Conservation (phyloP, 1,140 invertebrate species). For the Hylaeus anthracinus region DNA sequence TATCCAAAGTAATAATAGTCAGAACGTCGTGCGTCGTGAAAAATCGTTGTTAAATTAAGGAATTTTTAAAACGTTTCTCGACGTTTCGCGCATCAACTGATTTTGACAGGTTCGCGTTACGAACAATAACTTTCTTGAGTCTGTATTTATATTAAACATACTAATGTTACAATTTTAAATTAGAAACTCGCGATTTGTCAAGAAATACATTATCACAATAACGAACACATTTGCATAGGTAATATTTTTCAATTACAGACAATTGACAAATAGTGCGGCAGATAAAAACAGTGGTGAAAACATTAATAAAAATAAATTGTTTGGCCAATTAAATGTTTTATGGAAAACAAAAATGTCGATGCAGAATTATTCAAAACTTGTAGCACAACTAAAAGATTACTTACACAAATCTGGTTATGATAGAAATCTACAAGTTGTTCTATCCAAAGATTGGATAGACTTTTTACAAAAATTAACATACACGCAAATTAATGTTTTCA, state of each 20-base stretch:
- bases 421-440: conserved; percentile 77
- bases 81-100: background rate
- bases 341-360: conserved; percentile 76
- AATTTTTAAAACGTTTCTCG: background rate
- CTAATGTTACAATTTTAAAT: too few relatives aligned
- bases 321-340: conserved; percentile 51
- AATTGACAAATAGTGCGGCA: conserved; percentile 61
- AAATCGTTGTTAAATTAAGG: background rate
- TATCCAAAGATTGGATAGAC: conserved; percentile 82
- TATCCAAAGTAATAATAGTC: conserved; percentile 5
- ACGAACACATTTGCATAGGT: background rate
- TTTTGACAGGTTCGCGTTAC: background rate
- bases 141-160: too few relatives aligned
- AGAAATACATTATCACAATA: background rate
- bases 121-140: background rate
- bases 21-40: background rate
- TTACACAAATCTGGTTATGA: conserved; percentile 79
- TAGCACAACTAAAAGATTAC: conserved; percentile 79
- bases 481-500: conserved; percentile 68
- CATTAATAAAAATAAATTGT: conserved; percentile 67
- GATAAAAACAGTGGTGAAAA: conserved; percentile 66
- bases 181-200: background rate
- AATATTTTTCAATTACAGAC: conserved; percentile 54
- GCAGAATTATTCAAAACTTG: conserved; percentile 80
- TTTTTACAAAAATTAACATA: conserved; percentile 79